Base-by-base conservation (phyloP, 2,888 invertebrate genomes). In the Amphipyra berbera region DNA sequence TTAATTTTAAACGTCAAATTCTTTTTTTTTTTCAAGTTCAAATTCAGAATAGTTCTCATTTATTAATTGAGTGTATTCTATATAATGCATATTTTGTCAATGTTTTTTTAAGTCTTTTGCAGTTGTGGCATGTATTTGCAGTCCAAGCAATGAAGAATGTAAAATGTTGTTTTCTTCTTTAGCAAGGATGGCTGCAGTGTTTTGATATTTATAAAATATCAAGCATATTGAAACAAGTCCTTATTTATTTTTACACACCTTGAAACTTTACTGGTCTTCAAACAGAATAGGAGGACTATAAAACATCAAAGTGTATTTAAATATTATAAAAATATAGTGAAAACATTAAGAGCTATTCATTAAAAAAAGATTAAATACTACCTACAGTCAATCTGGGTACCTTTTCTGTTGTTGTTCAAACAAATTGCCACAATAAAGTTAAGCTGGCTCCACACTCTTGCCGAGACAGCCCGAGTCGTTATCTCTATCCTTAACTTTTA, bases 251-350 rank as follows among this genome's bases (percentile, higher is more conserved):
- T 57, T 72, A 76, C 76, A 76, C 76, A 73, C 76, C 76, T 76
- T 71, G 59, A 73, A 35, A 76, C 66, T 70, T 53, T 73, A 76
- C 61, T 72, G 61, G 54, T 76, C 73, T 66, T 72, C 76, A 59
- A 65, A 73, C 72, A 76, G 56, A 44, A 77, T 64, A 48, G 74
- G 61, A 73, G 77, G 62, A 74, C 68, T 74, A 77, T 56, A 77
- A 72, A 73, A 76, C 47, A 59, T 66, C 62, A 73, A 62, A 67
- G 67, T 67, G 68, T 68, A 56, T 49, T 61, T 63, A 42, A 71
- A 65, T 70, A 65, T 50, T 42, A 49, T 41, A 41, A 50, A 52
- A 45, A 37, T 8, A 15, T 12, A 45, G 13, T 42, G 33, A 53
- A 48, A 53, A 63, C 10, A 8, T 44, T 47, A 27, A 30, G 7